A percentile compares a stretch with the other conserved stretches of the same genome.
Conservation (phyloP, 1,140 invertebrate species). For the Tetramorium parvispinum region DNA sequence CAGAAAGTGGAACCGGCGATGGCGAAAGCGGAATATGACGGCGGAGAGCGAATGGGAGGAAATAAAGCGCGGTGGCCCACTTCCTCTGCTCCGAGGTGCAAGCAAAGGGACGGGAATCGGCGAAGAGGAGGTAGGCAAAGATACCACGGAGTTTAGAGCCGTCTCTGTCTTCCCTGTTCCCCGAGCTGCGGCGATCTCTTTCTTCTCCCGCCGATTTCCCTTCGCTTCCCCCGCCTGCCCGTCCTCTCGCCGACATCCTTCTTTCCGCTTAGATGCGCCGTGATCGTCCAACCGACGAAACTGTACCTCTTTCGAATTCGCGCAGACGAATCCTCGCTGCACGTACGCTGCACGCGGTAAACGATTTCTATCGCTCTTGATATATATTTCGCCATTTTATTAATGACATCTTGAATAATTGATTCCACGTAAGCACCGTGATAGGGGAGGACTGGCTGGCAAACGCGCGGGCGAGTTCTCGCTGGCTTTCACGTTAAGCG, state of each 20-base stretch:
- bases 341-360: not conserved
- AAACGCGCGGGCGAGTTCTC: constrained; percentile 14
- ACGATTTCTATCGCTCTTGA: constrained; percentile 61
- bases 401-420: constrained; percentile 70
- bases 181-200: constrained; percentile 1
- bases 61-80: constrained; percentile 73
- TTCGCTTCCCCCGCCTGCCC: constrained; percentile 1
- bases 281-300: constrained; percentile 44
- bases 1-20: constrained; percentile 38
- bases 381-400: constrained; percentile 66
- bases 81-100: constrained; percentile 44
- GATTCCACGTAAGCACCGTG: constrained; percentile 43
- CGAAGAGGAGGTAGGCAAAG: constrained; percentile 51
- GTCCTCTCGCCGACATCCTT: not conserved
- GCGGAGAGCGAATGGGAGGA: constrained; percentile 55
- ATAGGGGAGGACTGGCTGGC: not conserved
- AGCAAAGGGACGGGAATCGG: constrained; percentile 44
- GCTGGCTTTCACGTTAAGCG: constrained; percentile 34
- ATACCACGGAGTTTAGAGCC: constrained; percentile 58
- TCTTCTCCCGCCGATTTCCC: constrained; percentile 4
- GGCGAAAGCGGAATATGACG: constrained; percentile 52
- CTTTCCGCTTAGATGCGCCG: constrained; percentile 1
- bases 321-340: not conserved
- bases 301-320: constrained; percentile 28
- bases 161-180: constrained; percentile 26